Base-by-base conservation (phyloP, 2,113 vertebrate genomes). In the Dendropsophus ebraccatus region DNA sequence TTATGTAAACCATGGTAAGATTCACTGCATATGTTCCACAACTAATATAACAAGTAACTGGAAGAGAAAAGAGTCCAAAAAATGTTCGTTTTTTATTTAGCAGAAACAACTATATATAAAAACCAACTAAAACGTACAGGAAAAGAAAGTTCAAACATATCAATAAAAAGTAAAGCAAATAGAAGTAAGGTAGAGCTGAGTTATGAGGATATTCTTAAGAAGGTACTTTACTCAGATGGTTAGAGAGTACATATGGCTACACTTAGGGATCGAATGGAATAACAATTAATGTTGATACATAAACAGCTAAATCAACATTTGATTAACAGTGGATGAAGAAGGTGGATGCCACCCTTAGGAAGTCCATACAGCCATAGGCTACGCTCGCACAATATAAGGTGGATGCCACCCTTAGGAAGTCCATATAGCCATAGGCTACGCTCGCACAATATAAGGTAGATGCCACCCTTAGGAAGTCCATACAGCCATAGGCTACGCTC, bases 91-190 rank as follows among this genome's bases (percentile, higher is more conserved):
- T 69, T 54, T 52, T 25, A 50, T 56, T 49, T 28, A 16, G 32
- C 28, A 83, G 72, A 67, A 37, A 83, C 19, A 83, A 83, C 73
- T 73, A 41, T n/a, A 83, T 73, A 83, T 25, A 56, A 83, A 49
- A 25, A 25, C 28, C 52, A 69, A 16, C 45, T 47, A 73, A 52
- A 25, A 83, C 56, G 54, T 83, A 83, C 73, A 72, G 65, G 65
- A 54, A 52, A 23, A 50, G 19, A 32, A 54, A 30, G 35, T 73
- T 50, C 30, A 70, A 82, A 49, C 4, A 69, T 5, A 52, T 13
- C 28, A 19, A 82, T 0, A 11, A 13, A 69, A 82, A 25, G 11
- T 10, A 60, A 4, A 10, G 54, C 32, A 80, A 37, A 65, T 11
- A 49, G 23, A 47, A 65, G 32, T 23, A 62, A 28, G 23, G 41